Conservation (phyloP, 1,140 invertebrate species). For the Bradynema listronoti region DNA sequence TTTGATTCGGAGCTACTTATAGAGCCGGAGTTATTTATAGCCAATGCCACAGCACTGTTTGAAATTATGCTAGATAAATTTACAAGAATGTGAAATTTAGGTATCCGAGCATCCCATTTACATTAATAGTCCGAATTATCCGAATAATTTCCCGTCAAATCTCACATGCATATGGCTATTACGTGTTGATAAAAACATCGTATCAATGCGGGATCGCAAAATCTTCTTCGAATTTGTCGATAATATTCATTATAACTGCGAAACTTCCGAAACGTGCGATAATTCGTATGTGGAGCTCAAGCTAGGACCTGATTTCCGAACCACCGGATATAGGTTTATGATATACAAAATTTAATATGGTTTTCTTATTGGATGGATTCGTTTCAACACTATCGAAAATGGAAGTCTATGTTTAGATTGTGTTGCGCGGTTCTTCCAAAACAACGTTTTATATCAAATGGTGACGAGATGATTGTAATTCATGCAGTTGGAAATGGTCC, state of each 20-base stretch:
- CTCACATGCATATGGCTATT: slow-evolving; percentile 49
- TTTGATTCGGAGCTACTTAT: no score
- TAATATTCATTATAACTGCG: slow-evolving; percentile 49
- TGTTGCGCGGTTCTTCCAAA: slow-evolving; percentile 44
- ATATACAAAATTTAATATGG: slow-evolving; percentile 8
- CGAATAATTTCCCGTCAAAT: slow-evolving; percentile 31
- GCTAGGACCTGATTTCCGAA: slow-evolving; percentile 33
- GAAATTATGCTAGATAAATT: no score
- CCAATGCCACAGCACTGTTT: no score
- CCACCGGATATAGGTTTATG: slow-evolving; percentile 39
- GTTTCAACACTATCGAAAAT: no score
- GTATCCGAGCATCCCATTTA: slow-evolving; percentile 9
- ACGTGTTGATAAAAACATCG: slow-evolving; percentile 39
- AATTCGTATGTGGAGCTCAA: slow-evolving; percentile 54
- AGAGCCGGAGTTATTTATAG: no score
- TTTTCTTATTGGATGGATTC: slow-evolving; percentile 9
- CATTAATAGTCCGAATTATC: slow-evolving; percentile 34
- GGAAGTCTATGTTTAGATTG: no score
- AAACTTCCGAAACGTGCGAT: slow-evolving; percentile 56
- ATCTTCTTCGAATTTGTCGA: slow-evolving; percentile 49
- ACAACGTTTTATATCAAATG: slow-evolving; percentile 38
- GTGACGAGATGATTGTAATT: slow-evolving; percentile 46
- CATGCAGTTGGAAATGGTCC: slow-evolving; percentile 41
- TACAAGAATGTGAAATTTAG: no score
- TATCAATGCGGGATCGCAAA: no score